Conservation (phyloP, 2,797 vertebrate genomes). For the Enteromius trimaculatus region DNA sequence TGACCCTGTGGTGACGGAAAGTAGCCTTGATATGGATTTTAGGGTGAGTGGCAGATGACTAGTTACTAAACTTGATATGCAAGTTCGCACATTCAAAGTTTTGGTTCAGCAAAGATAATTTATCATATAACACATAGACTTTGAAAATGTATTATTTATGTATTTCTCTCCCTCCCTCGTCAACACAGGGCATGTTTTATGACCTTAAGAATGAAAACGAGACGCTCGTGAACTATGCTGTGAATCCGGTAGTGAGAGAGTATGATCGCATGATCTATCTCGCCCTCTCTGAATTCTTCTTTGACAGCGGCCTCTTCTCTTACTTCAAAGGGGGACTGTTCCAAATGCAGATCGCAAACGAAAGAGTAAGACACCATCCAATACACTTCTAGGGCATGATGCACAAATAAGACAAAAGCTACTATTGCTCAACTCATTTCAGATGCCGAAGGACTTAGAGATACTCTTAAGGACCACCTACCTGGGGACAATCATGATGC, state of each 20-base stretch:
- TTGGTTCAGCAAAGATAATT: not conserved
- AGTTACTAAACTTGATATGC: not conserved
- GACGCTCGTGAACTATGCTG: constrained; percentile 79
- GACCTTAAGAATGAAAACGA: constrained; percentile 73
- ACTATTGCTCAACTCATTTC: constrained; percentile 36
- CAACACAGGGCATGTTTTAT: constrained; percentile 86
- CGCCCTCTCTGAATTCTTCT: constrained; percentile 93
- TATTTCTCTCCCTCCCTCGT: not conserved
- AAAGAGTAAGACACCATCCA: constrained; percentile 75
- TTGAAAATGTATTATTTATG: too few species aligned
- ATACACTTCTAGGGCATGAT: not conserved
- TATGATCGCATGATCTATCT: constrained; percentile 93
- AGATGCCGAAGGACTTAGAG: constrained; percentile 93
- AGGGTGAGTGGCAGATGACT: constrained; percentile 75
- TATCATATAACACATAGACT: not conserved
- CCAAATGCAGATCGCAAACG: constrained; percentile 80
- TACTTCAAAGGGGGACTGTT: constrained; percentile 87
- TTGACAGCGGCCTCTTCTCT: constrained; percentile 88
- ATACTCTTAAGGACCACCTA: constrained; percentile 91
- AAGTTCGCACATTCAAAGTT: not conserved
- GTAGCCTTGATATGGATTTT: constrained; percentile 90
- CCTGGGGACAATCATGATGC: constrained; percentile 87
- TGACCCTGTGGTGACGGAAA: constrained; percentile 80
- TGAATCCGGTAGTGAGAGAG: constrained; percentile 83
- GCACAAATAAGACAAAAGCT: not conserved